phyloP scores from a whole-genome alignment of 1,140 invertebrate genomes.

The Gonatopus flavifemur region DNA sequence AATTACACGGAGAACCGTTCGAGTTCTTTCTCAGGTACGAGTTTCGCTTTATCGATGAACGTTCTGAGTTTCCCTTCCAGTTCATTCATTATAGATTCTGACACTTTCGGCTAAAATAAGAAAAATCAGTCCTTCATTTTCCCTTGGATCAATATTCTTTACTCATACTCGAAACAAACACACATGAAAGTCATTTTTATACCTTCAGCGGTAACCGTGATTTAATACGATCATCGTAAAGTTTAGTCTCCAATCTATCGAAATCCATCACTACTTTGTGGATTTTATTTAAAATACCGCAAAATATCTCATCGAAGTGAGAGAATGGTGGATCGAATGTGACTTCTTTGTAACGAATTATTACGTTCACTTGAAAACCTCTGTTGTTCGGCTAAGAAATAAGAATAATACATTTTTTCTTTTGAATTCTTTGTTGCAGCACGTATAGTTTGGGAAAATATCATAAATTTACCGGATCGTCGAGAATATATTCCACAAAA shows the following conservation, averaged over 20 bases:
- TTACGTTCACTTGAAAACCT: constrained; percentile 73
- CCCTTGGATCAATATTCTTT: neutral
- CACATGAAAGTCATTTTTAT: too few relatives aligned
- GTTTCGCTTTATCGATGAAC: constrained; percentile 69
- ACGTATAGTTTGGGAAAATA: neutral
- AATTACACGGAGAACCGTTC: constrained; percentile 62
- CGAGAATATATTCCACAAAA: constrained; percentile 73
- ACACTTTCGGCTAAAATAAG: constrained; percentile 37
- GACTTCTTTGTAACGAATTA: constrained; percentile 69
- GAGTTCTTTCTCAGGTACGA: constrained; percentile 68
- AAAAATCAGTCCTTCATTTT: constrained; percentile 5
- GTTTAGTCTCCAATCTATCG: constrained; percentile 72
- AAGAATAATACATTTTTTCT: constrained; percentile 9
- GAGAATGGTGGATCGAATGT: constrained; percentile 78
- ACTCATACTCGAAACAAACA: too few relatives aligned
- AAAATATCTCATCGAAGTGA: constrained; percentile 71
- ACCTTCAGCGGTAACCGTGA: constrained; percentile 57
- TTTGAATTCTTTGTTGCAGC: constrained; percentile 6
- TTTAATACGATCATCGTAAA: constrained; percentile 65
- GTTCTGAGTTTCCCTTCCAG: constrained; percentile 63
- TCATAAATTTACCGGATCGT: constrained; percentile 10
- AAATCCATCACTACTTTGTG: constrained; percentile 69
- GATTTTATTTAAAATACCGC: constrained; percentile 72
- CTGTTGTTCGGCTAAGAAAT: constrained; percentile 64
- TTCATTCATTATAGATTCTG: constrained; percentile 57